phyloP scores from a whole-genome alignment of 37 sponge, comb jelly and placozoan species.

The Geodia barretti region DNA sequence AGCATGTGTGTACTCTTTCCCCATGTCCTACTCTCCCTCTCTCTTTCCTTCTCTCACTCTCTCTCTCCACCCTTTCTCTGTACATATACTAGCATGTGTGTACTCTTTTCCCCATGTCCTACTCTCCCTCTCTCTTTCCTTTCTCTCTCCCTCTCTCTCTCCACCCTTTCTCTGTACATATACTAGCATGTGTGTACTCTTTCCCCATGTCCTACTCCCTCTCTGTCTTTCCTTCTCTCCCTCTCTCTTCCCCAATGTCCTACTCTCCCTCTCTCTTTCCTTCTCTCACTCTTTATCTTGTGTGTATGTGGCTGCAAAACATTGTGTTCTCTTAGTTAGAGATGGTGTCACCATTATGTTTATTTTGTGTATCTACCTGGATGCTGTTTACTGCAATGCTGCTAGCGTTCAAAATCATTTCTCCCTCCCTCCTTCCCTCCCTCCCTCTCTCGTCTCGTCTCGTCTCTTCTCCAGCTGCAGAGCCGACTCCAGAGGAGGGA shows the following conservation, averaged over 20 bases:
- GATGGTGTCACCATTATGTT: no score
- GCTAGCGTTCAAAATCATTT: neutral
- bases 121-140: no score
- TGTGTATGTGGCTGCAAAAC: no score
- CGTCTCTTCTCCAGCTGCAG: constrained; percentile 60
- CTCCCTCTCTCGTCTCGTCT: neutral
- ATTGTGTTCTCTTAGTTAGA: no score
- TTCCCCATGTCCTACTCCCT: neutral
- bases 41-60: neutral
- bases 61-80: neutral
- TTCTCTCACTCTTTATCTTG: neutral
- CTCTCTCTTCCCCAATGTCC: neutral
- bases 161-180: neutral
- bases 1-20: no score
- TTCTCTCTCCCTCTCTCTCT: neutral
- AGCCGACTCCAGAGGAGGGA: constrained; percentile 73
- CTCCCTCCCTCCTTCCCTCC: neutral
- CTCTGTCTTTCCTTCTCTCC: neutral
- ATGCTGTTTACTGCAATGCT: no score
- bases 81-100: neutral
- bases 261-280: no score
- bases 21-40: neutral
- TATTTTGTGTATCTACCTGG: neutral
- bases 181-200: neutral
- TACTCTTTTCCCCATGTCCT: no score